These are phyloP conservation scores for Pseudomyrmex gracilis DNA, from an alignment of 1,140 invertebrate species.

Conservation along the genomic window DNA sequence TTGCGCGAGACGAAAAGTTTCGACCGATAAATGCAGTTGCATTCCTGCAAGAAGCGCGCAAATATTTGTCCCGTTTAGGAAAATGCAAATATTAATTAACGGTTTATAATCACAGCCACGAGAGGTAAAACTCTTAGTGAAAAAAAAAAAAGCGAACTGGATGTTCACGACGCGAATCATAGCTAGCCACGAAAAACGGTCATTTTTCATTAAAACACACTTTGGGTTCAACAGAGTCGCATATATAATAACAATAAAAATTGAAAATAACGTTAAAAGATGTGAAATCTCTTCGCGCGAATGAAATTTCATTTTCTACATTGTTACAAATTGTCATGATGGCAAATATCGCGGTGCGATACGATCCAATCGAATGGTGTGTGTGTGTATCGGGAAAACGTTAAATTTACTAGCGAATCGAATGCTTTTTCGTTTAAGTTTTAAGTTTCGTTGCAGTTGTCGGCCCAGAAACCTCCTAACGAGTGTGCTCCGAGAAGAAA, in stretches of 20 bases:
- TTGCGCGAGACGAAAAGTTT: constrained; percentile 17
- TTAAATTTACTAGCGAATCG: constrained; percentile 61
- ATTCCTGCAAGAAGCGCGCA: constrained; percentile 14
- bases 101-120: constrained; percentile 33
- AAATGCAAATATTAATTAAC: constrained; percentile 27
- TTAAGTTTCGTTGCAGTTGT: constrained; percentile 39
- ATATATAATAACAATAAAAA: not conserved
- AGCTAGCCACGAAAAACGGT: not conserved
- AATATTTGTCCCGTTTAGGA: constrained; percentile 26
- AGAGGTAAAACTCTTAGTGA: not conserved
- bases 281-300: constrained; percentile 22
- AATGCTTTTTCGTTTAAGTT: constrained; percentile 45
- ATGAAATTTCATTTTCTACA: not conserved
- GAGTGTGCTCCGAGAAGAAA: constrained; percentile 44
- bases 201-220: constrained; percentile 23
- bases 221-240: not conserved
- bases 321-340: constrained; percentile 58
- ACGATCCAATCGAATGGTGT: constrained; percentile 47
- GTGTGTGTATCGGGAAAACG: constrained; percentile 57
- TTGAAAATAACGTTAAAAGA: constrained; percentile 21
- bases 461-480: constrained; percentile 8
- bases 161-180: constrained; percentile 3
- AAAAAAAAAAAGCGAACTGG: not conserved
- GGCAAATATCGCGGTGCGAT: constrained; percentile 46
- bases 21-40: constrained; percentile 16